Evolutionary conservation across 2,113 vertebrate species (phyloP), one percentile per base, ranked within the genome.

Genomic region (Engystomops pustulosus): DNA sequence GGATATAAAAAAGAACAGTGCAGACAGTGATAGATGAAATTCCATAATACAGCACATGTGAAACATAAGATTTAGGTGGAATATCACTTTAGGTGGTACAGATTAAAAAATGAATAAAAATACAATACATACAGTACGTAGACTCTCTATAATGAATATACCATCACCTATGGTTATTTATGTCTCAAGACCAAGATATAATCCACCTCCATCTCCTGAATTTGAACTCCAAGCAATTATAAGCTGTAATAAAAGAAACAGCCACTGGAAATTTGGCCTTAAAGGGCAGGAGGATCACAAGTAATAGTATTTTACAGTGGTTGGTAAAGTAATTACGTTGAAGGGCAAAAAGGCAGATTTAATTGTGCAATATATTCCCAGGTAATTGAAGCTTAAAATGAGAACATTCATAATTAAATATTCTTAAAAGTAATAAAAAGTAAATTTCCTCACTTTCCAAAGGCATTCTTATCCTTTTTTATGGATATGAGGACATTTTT

Each of bases 301-400:
- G 30, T 67, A 67, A 67, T 67, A 67, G 62, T 67, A 36, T 34
- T 20, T 67, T 67, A 34, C 62, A 36, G 62, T 67, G 62, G 17
- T 36, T 20, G 62, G 6, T 20, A 67, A 15, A 36, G 32, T 34
- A 67, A 67, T 36, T 67, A 36, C 62, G 36, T 67, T 67, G 32
- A 34, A 36, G 17, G 32, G 62, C 62, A 67, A 36, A 65, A 67
- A 67, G 62, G 27, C 62, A 18, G 4, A 67, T 36, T 34, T 34
- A 67, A 67, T 67, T 67, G 62, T 18, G 15, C 17, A 67, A 67
- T 67, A 67, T 36, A 67, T 67, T 36, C 17, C 6, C 15, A 8
- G 7, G 3, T 67, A 67, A 67, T 67, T 67, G 30, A 34, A 67
- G 32, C 62, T 36, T 67, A 67, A 67, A 34, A 36, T 67, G 17